Conservation (phyloP, 2,888 invertebrate species). For the Bhutanitis thaidina region DNA sequence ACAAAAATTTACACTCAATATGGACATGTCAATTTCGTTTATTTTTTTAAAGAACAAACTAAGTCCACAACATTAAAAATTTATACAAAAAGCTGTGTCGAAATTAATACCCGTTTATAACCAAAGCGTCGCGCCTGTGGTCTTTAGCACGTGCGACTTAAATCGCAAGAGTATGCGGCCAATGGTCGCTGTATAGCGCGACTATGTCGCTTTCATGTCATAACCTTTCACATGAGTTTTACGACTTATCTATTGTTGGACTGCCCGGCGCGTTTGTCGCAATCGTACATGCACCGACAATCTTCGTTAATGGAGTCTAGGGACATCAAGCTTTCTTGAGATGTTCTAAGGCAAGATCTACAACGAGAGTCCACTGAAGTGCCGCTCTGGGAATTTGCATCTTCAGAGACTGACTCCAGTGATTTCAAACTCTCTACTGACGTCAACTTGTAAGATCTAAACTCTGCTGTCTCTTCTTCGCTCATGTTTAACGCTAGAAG, state of each 20-base stretch:
- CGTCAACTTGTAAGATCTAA: slow-evolving; percentile 64
- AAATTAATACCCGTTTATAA: slow-evolving; percentile 10
- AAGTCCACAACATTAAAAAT: not conserved
- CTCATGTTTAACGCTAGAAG: slow-evolving; percentile 69
- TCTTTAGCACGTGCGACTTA: slow-evolving; percentile 2
- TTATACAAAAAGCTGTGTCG: slow-evolving; percentile 11
- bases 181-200: not conserved
- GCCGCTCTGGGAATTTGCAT: slow-evolving; percentile 65
- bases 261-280: slow-evolving; percentile 46
- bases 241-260: slow-evolving; percentile 47
- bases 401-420: slow-evolving; percentile 70
- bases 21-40: not conserved
- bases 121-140: not conserved
- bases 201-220: not conserved
- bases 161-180: not conserved
- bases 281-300: slow-evolving; percentile 53
- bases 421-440: slow-evolving; percentile 68
- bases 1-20: slow-evolving; percentile 8
- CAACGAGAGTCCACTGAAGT: slow-evolving; percentile 67
- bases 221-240: not conserved
- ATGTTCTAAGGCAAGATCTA: slow-evolving; percentile 56
- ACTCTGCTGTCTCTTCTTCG: slow-evolving; percentile 70
- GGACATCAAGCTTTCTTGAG: slow-evolving; percentile 72
- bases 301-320: slow-evolving; percentile 70
- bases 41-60: not conserved